A percentile compares a stretch with the other conserved stretches of the same genome.
phyloP scores from a whole-genome alignment of 2,797 vertebrate species.

The Phoebastria nigripes region DNA sequence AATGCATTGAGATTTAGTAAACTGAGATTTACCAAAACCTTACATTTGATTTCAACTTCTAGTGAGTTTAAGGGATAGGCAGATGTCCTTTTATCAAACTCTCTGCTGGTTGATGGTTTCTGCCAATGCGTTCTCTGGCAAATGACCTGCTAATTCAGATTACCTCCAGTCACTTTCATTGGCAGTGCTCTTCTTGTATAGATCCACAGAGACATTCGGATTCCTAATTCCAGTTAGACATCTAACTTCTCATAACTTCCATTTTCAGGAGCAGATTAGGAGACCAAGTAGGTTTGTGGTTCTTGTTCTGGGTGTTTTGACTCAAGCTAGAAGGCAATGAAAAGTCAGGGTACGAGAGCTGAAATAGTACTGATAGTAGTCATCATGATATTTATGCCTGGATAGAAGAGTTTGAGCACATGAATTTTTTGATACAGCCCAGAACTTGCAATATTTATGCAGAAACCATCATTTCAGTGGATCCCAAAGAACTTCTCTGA shows the following conservation, averaged over 20 bases:
- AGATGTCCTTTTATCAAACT: not conserved
- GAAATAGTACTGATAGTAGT: not conserved
- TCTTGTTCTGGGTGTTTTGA: not conserved
- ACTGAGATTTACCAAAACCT: not conserved
- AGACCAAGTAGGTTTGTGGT: not conserved
- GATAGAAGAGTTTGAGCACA: not conserved
- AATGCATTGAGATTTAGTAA: not conserved
- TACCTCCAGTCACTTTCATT: not conserved
- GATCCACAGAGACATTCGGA: not conserved
- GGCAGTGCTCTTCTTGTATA: not conserved
- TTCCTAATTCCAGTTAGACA: not conserved
- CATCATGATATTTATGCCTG: not conserved
- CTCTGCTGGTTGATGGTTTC: not conserved
- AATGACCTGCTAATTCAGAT: not conserved
- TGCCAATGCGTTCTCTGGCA: not conserved
- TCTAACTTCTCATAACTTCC: not conserved
- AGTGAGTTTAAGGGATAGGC: not conserved
- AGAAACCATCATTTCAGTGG: not conserved
- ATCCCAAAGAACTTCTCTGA: not conserved
- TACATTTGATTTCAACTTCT: not conserved
- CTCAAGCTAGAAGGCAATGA: not conserved
- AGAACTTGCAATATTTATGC: not conserved
- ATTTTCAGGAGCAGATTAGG: not conserved
- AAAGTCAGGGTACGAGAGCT: not conserved
- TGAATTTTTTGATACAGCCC: not conserved